These are phyloP conservation scores for Irena cyanogastra DNA, from an alignment of 2,113 vertebrate genomes.

Conservation along the genomic window DNA sequence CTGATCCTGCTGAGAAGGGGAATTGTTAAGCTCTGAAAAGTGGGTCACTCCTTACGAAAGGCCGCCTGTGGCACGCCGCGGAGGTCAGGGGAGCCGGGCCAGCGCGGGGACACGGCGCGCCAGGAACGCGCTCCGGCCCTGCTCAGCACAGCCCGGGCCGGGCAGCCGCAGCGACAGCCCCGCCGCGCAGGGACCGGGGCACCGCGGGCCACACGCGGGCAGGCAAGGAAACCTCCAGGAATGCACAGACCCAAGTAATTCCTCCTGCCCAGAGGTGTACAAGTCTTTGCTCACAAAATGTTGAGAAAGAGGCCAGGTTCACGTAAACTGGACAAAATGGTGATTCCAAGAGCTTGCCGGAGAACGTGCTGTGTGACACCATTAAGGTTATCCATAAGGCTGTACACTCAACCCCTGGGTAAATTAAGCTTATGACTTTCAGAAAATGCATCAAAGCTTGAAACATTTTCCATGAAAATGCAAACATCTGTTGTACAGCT, in stretches of 20 bases:
- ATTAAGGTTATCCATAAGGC: not conserved
- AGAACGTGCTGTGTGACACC: not conserved
- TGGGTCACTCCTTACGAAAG: not conserved
- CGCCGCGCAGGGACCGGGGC: fast-evolving
- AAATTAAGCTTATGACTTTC: not conserved
- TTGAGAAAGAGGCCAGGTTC: not conserved
- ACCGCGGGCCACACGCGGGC: too few relatives aligned
- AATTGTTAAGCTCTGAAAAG: not conserved
- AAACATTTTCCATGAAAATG: not conserved
- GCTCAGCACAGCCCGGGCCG: not conserved
- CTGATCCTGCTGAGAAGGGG: not conserved
- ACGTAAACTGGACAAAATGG: not conserved
- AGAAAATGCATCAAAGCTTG: not conserved
- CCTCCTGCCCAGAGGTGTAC: not conserved
- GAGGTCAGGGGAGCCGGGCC: not conserved
- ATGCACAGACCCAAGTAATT: fast-evolving
- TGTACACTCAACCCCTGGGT: not conserved
- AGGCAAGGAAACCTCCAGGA: not conserved
- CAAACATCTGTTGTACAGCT: not conserved
- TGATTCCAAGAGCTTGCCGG: not conserved
- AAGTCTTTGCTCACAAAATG: not conserved
- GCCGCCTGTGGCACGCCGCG: fast-evolving
- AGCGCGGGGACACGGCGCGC: not conserved
- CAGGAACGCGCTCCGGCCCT: fast-evolving
- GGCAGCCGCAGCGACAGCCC: too few relatives aligned